These are phyloP conservation scores for Sandelia bainsii DNA, from an alignment of 2,797 vertebrate genomes.

Conservation along the genomic window DNA sequence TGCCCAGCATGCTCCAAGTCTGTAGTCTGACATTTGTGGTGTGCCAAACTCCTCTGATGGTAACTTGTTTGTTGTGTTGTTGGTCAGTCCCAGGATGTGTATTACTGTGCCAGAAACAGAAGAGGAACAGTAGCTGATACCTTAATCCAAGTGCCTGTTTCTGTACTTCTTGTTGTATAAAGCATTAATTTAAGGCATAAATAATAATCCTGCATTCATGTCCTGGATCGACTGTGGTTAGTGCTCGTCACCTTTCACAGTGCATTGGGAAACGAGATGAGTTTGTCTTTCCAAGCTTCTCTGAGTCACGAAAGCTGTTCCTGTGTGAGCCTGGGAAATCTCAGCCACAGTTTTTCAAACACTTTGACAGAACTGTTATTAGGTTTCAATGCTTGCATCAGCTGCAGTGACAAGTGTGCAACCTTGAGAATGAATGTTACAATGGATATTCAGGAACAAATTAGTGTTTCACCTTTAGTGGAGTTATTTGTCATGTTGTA, in stretches of 20 bases:
- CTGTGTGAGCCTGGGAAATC: conserved; percentile 10
- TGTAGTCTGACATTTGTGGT: conserved; percentile 2
- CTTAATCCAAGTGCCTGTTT: conserved; percentile 48
- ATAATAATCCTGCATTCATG: conserved; percentile 10
- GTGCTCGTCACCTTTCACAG: not conserved
- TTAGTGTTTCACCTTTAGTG: not conserved
- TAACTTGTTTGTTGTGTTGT: conserved; percentile 15
- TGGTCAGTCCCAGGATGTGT: conserved; percentile 15
- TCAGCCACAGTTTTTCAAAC: conserved; percentile 9
- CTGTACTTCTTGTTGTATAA: conserved; percentile 24
- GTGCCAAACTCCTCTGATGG: conserved; percentile 8
- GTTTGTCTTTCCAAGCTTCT: conserved; percentile 17
- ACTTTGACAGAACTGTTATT: conserved; percentile 3
- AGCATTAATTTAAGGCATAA: conserved; percentile 12
- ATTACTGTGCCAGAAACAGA: conserved; percentile 18
- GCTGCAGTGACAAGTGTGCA: not conserved
- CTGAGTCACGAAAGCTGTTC: conserved; percentile 39
- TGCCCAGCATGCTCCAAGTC: not conserved
- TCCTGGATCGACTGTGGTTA: conserved; percentile 21
- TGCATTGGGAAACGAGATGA: conserved; percentile 5
- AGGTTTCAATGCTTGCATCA: conserved; percentile 3
- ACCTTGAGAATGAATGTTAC: conserved; percentile 14
- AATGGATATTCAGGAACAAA: conserved; percentile 23
- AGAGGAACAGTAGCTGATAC: conserved; percentile 20
- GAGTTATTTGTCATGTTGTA: not conserved